phyloP scores from a whole-genome alignment of 2,113 vertebrate genomes.

The Cranoglanis bouderius region DNA sequence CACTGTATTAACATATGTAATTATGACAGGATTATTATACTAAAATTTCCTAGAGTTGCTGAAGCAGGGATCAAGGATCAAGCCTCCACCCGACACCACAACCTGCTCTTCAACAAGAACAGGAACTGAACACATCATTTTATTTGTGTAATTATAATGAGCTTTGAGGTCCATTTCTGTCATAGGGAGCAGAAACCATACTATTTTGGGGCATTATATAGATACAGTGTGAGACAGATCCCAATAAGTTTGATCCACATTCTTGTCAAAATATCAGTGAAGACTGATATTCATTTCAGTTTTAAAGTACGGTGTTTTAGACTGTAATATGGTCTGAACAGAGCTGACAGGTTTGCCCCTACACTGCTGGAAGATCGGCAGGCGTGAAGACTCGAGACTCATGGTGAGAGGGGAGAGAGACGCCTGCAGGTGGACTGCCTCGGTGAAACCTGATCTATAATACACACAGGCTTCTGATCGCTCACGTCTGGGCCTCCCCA shows the following conservation, averaged over 20 bases:
- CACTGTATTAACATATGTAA: neutral
- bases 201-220: neutral
- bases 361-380: neutral
- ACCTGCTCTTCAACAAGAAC: neutral
- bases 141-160: neutral
- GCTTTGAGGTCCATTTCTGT: neutral
- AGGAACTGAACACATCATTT: neutral
- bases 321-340: neutral
- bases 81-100: neutral
- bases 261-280: neutral
- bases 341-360: neutral
- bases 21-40: too few species aligned
- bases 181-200: neutral
- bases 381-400: constrained; percentile 27
- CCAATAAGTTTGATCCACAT: neutral
- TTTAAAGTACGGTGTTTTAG: neutral
- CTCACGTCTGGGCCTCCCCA: constrained; percentile 46
- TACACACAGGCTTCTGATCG: constrained; percentile 49
- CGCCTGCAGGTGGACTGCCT: constrained; percentile 54
- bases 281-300: neutral
- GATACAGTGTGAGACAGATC: neutral
- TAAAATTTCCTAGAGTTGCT: too few species aligned
- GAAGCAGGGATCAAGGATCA: too few species aligned
- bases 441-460: constrained; percentile 53
- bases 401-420: constrained; percentile 27